Evolutionary conservation across 1,140 invertebrate species (phyloP), one percentile per base, ranked within the genome.

Genomic region (Drosophila mojavensis): DNA sequence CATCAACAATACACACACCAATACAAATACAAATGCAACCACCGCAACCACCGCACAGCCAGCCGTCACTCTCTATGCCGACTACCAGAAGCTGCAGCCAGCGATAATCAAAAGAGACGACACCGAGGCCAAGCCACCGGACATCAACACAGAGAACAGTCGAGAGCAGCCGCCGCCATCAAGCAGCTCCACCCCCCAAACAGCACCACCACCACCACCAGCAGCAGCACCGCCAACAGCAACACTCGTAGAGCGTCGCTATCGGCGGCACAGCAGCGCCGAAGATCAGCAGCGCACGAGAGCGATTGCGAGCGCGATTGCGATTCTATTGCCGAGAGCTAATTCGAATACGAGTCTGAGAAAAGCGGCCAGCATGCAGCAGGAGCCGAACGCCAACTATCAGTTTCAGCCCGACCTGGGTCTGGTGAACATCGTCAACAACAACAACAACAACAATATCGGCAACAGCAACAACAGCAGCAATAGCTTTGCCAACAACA

Each of bases 331-430:
- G 45, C 50, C 76, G 59, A 36, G 17, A 33, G 47, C 63, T 56
- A 62, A 60, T 64, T 30, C 68, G 62, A 39, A 67, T 55, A 50
- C 65, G 81, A 47, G 30, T n/a, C 43, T 84, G 56, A 74, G 84
- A 76, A 89, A 84, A 90, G 72, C 81, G 47, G 76, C 68, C 85
- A 92, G 79, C 50, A 92, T 92, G 91, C 91, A 92, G 91, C 91
- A 92, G 86, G 91, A 92, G 62, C 82, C 91, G 89, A 92, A 92
- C 51, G 91, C 91, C 66, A 92, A 92, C 80, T 90, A 92, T 91
- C 91, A 92, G 88, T 92, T 92, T 79, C 91, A 91, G 60, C 79
- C 82, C 78, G 91, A 92, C 74, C 78, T 92, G 91, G 91, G 89
- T 65, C 91, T 92, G 71, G 89, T 92, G 58, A 91, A 90, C 90